phyloP scores from a whole-genome alignment of 2,113 vertebrate species.

The Hydropotes inermis region DNA sequence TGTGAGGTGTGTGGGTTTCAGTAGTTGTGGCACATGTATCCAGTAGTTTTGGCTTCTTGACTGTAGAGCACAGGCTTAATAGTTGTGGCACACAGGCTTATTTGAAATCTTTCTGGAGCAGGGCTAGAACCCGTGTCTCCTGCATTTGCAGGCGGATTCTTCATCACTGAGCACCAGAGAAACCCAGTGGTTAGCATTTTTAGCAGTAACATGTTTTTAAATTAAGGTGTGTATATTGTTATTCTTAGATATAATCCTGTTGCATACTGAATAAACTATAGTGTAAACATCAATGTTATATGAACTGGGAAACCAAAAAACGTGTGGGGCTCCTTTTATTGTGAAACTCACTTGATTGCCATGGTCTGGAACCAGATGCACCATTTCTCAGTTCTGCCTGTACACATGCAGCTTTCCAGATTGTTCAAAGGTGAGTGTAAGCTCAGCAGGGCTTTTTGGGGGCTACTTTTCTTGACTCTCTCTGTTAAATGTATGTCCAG shows the following conservation, averaged over 20 bases:
- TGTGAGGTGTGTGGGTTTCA: background rate
- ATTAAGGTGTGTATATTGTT: background rate
- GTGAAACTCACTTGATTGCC: background rate
- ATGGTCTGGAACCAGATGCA: background rate
- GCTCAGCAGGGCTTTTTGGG: background rate
- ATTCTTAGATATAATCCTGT: background rate
- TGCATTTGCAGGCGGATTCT: background rate
- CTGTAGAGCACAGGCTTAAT: background rate
- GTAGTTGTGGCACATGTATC: background rate
- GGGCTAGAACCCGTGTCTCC: background rate
- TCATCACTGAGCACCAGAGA: background rate
- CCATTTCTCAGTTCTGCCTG: background rate
- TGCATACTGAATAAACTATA: background rate
- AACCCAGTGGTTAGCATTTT: background rate
- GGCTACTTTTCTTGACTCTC: background rate
- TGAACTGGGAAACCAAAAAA: background rate
- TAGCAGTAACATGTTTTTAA: background rate
- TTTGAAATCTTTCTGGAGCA: background rate
- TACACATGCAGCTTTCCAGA: background rate
- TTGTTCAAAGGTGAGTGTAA: background rate
- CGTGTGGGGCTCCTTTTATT: background rate
- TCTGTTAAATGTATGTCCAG: background rate
- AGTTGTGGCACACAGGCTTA: background rate
- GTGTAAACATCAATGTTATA: background rate
- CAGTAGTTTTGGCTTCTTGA: background rate